phyloP scores from a whole-genome alignment of 1,140 invertebrate genomes.

The Pachypsylla venusta region DNA sequence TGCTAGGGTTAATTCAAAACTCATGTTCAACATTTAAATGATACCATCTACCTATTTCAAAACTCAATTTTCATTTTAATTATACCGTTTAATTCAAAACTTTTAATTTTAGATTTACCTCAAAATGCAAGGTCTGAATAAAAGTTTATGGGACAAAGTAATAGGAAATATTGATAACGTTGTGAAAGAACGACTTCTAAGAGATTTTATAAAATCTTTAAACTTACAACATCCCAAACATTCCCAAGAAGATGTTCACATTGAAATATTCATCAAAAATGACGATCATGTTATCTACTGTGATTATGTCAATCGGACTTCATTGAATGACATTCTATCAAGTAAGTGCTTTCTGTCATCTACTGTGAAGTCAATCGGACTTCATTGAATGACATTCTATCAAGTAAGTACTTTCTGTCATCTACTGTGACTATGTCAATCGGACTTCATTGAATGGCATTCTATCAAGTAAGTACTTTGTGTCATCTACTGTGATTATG shows the following conservation, averaged over 20 bases:
- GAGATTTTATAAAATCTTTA: slow-evolving; percentile 33
- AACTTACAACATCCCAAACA: slow-evolving; percentile 33
- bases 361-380: not conserved
- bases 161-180: not conserved
- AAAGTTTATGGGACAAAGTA: slow-evolving; percentile 19
- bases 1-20: too few species aligned
- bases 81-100: too few species aligned
- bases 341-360: slow-evolving; percentile 26
- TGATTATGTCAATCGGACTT: slow-evolving; percentile 39
- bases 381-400: not conserved
- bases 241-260: slow-evolving; percentile 33
- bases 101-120: slow-evolving; percentile 36
- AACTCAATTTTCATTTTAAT: too few species aligned
- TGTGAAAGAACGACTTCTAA: not conserved
- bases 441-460: not conserved
- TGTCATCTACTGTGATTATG: not conserved
- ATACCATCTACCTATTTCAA: too few species aligned
- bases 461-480: slow-evolving; percentile 15
- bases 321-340: slow-evolving; percentile 33
- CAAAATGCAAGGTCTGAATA: slow-evolving; percentile 37
- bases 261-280: slow-evolving; percentile 40
- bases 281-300: slow-evolving; percentile 41
- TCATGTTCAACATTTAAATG: too few species aligned
- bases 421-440: not conserved
- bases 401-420: not conserved